phyloP scores from a whole-genome alignment of 2,113 vertebrate genomes.

The Piaya cayana region DNA sequence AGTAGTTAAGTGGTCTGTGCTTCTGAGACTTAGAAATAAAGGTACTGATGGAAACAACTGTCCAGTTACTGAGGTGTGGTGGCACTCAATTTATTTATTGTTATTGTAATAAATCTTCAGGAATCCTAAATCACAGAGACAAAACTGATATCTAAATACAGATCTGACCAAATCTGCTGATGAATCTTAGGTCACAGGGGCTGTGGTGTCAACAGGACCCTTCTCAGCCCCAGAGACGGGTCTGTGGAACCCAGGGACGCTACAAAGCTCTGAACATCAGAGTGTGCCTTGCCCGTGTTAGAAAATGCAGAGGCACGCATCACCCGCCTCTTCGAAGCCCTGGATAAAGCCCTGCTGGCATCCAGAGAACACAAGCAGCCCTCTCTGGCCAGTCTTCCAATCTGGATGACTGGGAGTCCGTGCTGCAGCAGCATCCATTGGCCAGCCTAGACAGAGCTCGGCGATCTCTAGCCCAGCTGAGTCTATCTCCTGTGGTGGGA shows the following conservation, averaged over 20 bases:
- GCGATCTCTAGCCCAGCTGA: accelerated
- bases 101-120: not conserved
- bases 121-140: not conserved
- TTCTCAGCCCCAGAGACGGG: not conserved
- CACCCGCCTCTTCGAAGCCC: not conserved
- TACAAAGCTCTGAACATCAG: not conserved
- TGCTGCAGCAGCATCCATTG: not conserved
- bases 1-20: not conserved
- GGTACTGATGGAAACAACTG: not conserved
- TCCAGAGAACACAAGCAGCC: not conserved
- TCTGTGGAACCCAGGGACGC: not conserved
- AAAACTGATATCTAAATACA: not conserved
- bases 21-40: not conserved
- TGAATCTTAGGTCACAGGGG: not conserved
- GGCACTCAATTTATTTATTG: not conserved
- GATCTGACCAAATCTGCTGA: not conserved
- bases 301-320: not conserved
- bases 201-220: not conserved
- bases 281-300: not conserved
- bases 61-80: accelerated
- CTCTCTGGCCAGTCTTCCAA: not conserved
- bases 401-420: not conserved
- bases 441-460: not conserved
- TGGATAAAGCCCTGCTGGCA: not conserved
- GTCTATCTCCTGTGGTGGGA: not conserved